phyloP scores from a whole-genome alignment of 2,888 invertebrate species.

The Ceramica pisi region DNA sequence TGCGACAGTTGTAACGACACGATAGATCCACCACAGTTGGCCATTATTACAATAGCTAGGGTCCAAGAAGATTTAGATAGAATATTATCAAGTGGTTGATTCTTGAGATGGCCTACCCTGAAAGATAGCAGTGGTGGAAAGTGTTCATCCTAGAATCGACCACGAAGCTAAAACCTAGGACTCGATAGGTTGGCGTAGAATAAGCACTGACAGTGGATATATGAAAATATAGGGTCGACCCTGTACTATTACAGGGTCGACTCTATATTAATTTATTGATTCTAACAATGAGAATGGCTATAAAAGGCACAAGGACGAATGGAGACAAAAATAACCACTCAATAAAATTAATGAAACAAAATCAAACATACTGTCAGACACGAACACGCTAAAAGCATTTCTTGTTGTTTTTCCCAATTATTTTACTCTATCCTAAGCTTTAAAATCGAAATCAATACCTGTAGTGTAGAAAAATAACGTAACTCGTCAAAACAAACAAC shows the following conservation, averaged over 20 bases:
- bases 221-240: background rate
- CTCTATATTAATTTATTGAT: slow-evolving; percentile 10
- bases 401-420: background rate
- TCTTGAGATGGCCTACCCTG: background rate
- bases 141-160: background rate
- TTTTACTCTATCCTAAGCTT: background rate
- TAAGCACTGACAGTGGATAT: background rate
- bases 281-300: slow-evolving; percentile 3
- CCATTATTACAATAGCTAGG: background rate
- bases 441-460: background rate
- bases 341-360: slow-evolving; percentile 4
- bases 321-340: slow-evolving; percentile 15
- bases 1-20: background rate
- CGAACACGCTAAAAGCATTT: background rate
- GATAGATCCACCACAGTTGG: background rate
- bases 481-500: background rate
- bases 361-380: background rate
- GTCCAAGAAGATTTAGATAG: background rate
- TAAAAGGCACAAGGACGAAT: slow-evolving; percentile 8
- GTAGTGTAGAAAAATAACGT: background rate
- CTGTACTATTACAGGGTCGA: background rate
- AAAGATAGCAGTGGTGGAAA: too few species aligned
- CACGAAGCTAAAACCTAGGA: background rate
- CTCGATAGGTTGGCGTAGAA: background rate
- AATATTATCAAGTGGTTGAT: background rate